Base-by-base conservation (phyloP, 2,797 vertebrate genomes). In the Babyrousa celebensis region DNA sequence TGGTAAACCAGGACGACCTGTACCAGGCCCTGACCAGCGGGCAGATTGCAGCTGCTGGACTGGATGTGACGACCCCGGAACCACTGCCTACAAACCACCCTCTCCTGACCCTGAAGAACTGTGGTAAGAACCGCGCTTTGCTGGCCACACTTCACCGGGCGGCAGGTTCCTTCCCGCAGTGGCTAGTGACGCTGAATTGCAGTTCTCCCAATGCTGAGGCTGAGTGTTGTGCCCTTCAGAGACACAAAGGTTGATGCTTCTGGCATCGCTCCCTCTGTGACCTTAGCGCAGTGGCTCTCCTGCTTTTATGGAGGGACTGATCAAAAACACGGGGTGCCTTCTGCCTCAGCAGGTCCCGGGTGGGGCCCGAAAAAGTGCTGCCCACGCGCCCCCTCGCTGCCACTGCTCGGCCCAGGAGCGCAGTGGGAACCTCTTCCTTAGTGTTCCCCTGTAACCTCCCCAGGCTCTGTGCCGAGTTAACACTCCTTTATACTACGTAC, bases 51-150 rank as follows among this genome's bases (percentile, higher is more conserved):
- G 99, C 99, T 0, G 99, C 99, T 0, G 99, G 99, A 29, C 98
- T 99, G 91, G 99, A 99, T 0, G 99, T 99, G 91, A 99, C 99
- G 0, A 99, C 98, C 0, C 99, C 99, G 0, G 99, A 99, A 98
- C 99, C 99, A 0, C 98, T 99, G 96, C 99, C 99, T 36, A 99
- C 99, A 15, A 94, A 99, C 95, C 99, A 99, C 94, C 99, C 99
- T 0, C 98, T 99, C 40, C 99, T 99, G 6, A 98, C 98, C 23
- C 99, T 99, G 17, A 99, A 99, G 98, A 99, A 99, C 98, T 99
- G 99, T 1, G 99, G 99, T 99, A 92, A 98, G 99, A 72, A 63
- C 5, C 12, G 0, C 0, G 3, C 11, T 23, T 93, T 85, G 20
- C 56, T 20, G 36, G 77, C 14, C 23, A 23, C 77, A 36, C 54